Percentiles rank a stretch among this genome's conserved stretches.
Evolutionary conservation across 2,113 vertebrate species (phyloP).

Genomic region (Thunnus maccoyii): DNA sequence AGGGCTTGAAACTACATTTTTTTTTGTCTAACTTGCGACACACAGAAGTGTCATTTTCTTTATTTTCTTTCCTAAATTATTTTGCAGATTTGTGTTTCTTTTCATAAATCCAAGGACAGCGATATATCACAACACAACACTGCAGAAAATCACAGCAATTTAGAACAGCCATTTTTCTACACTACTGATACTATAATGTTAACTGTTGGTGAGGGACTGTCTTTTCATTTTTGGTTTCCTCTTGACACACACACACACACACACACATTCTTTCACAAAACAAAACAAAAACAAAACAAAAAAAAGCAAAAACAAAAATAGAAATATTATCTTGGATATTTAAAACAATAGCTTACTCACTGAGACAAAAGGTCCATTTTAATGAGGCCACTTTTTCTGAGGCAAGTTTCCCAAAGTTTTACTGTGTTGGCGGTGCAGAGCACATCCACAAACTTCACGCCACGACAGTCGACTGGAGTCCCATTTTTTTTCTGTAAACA

Average conservation of each 20-base stretch:
- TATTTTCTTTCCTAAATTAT: background rate
- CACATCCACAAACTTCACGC: slow-evolving; percentile 27
- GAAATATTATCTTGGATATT: background rate
- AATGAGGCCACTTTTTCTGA: slow-evolving; percentile 47
- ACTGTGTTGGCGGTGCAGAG: background rate
- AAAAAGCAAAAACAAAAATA: slow-evolving; percentile 7
- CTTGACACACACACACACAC: background rate
- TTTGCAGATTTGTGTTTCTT: slow-evolving; percentile 19
- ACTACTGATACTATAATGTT: slow-evolving; percentile 33
- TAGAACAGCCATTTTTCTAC: slow-evolving; percentile 43
- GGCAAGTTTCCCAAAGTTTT: slow-evolving; percentile 15
- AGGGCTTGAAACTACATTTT: too few species aligned
- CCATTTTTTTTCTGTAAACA: slow-evolving; percentile 17
- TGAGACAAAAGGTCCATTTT: slow-evolving; percentile 39
- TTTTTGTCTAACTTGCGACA: too few species aligned
- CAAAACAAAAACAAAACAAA: background rate
- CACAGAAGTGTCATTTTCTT: background rate
- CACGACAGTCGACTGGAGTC: slow-evolving; percentile 30
- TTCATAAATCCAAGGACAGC: slow-evolving; percentile 3
- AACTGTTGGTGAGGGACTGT: slow-evolving; percentile 22
- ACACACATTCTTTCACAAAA: background rate
- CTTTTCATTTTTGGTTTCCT: slow-evolving; percentile 60
- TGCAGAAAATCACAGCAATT: slow-evolving; percentile 58
- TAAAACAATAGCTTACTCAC: slow-evolving; percentile 30
- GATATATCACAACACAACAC: slow-evolving; percentile 54